Evolutionary conservation across 2,888 invertebrate species (phyloP).

Genomic region (Aporophyla lueneburgensis): DNA sequence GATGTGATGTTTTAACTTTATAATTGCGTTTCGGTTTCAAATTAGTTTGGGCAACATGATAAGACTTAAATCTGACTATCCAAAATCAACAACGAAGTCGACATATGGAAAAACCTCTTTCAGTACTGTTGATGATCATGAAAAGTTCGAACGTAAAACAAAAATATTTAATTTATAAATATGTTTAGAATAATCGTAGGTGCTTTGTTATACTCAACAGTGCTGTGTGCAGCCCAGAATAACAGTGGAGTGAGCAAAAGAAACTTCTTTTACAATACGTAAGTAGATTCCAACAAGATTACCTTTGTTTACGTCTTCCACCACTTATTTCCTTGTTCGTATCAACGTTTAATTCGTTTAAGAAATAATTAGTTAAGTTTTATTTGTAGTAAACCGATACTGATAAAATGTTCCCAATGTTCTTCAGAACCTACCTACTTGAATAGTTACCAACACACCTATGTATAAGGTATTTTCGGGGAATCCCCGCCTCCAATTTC

Average conservation of each 20-base stretch:
- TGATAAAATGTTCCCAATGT: not conserved
- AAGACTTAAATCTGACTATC: not conserved
- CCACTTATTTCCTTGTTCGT: not conserved
- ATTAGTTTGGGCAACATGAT: too few relatives aligned
- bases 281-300: slow-evolving; percentile 65
- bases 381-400: not conserved
- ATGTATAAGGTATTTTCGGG: not conserved
- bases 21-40: not conserved
- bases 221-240: slow-evolving; percentile 42
- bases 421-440: not conserved
- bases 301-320: slow-evolving; percentile 50
- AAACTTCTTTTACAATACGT: slow-evolving; percentile 80
- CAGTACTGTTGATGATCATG: slow-evolving; percentile 15
- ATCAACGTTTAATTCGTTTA: not conserved
- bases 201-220: slow-evolving; percentile 54
- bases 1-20: too few relatives aligned
- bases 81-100: not conserved
- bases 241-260: slow-evolving; percentile 63
- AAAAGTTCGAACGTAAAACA: slow-evolving; percentile 15
- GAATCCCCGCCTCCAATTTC: not conserved
- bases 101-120: slow-evolving; percentile 8
- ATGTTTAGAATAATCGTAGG: slow-evolving; percentile 61
- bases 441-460: not conserved
- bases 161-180: slow-evolving; percentile 23
- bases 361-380: not conserved